Conservation (phyloP, 2,888 invertebrate genomes). For the Pandemis cinnamomeana region DNA sequence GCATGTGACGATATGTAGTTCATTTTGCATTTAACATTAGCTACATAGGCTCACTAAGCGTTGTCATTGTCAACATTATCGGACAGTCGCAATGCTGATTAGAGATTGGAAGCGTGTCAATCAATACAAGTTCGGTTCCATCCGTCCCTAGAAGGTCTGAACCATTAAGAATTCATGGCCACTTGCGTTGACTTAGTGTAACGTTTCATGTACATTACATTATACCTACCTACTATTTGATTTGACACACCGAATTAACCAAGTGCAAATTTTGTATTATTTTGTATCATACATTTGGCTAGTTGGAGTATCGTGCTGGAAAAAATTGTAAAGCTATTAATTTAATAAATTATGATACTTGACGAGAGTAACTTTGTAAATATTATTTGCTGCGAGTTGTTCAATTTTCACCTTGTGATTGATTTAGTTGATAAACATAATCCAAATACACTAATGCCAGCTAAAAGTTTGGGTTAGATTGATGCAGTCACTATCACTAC, state of each 20-base stretch:
- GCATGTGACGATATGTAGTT: conserved; percentile 59
- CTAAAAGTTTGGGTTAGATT: conserved; percentile 81
- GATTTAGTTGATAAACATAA: conserved; percentile 71
- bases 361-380: conserved; percentile 59
- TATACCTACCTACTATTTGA: conserved; percentile 16
- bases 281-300: not conserved
- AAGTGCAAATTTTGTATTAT: not conserved
- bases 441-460: conserved; percentile 83
- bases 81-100: conserved; percentile 33
- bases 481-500: conserved; percentile 82
- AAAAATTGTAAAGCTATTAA: conserved; percentile 30
- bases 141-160: conserved; percentile 72
- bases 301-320: not conserved
- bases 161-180: conserved; percentile 31
- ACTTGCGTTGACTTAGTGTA: conserved; percentile 24
- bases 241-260: conserved; percentile 4
- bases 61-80: conserved; percentile 8
- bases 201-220: conserved; percentile 17
- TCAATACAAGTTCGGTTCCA: conserved; percentile 62
- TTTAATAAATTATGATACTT: conserved; percentile 38
- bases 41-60: conserved; percentile 38
- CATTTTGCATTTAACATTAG: conserved; percentile 67
- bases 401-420: conserved; percentile 75
- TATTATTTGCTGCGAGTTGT: conserved; percentile 59
- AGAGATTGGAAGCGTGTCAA: conserved; percentile 51